A percentile compares a stretch with the other conserved stretches of the same genome.
These are phyloP conservation scores for Eugnorisma glareosa DNA, from an alignment of 2,888 invertebrate genomes.

Conservation along the genomic window DNA sequence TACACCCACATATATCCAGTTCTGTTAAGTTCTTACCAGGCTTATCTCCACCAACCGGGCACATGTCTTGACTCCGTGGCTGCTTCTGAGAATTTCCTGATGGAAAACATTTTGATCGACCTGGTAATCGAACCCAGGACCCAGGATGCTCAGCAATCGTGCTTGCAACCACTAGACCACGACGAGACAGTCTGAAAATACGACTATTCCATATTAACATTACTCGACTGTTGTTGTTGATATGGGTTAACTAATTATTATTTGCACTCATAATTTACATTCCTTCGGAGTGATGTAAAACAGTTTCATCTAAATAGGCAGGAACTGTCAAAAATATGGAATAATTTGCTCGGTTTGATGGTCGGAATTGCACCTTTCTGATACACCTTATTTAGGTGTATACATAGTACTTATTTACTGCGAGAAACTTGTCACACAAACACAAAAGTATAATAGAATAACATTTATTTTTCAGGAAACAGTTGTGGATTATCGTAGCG, in stretches of 20 bases:
- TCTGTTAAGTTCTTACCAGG: too few species aligned
- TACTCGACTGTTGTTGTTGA: neutral
- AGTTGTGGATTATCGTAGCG: constrained; percentile 74
- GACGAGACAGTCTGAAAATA: neutral
- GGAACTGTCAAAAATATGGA: neutral
- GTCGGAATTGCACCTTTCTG: neutral
- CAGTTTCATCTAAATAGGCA: neutral
- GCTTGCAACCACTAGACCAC: neutral
- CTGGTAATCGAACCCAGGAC: neutral
- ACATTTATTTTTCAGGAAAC: constrained; percentile 74
- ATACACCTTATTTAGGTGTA: neutral
- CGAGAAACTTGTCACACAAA: neutral
- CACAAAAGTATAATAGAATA: neutral
- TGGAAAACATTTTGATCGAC: neutral
- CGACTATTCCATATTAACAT: neutral
- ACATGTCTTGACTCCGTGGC: too few species aligned
- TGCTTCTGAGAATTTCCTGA: neutral
- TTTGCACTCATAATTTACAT: neutral
- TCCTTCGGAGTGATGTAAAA: neutral
- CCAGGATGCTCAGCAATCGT: neutral
- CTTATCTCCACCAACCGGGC: too few species aligned
- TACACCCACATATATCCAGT: neutral
- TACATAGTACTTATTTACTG: neutral
- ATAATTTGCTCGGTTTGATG: neutral
- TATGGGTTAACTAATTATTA: neutral